phyloP scores from a whole-genome alignment of 2,113 vertebrate species.

The Takifugu bimaculatus region DNA sequence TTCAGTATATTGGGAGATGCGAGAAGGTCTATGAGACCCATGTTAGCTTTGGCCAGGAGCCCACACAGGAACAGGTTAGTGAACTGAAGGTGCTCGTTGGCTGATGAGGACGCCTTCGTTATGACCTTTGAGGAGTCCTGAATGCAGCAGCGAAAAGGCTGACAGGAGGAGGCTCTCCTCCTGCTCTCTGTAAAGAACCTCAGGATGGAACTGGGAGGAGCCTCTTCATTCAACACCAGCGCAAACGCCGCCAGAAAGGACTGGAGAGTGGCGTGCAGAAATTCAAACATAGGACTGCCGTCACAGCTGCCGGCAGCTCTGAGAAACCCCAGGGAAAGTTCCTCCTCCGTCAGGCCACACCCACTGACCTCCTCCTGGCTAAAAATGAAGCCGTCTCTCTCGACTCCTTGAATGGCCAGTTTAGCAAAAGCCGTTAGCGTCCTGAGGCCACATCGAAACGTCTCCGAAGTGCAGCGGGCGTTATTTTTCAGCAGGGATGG shows the following conservation, averaged over 20 bases:
- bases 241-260: constrained; percentile 87
- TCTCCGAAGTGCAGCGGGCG: constrained; percentile 76
- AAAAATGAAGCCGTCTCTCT: constrained; percentile 79
- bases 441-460: constrained; percentile 69
- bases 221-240: constrained; percentile 77
- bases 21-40: constrained; percentile 77
- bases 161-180: constrained; percentile 37
- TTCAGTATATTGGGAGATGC: constrained; percentile 65
- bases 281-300: constrained; percentile 75
- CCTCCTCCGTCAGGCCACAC: constrained; percentile 74
- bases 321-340: constrained; percentile 85
- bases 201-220: constrained; percentile 69
- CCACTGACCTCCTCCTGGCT: constrained; percentile 73
- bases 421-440: constrained; percentile 77
- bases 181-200: constrained; percentile 81
- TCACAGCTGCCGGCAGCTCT: constrained; percentile 65
- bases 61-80: constrained; percentile 91
- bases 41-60: constrained; percentile 80
- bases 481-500: constrained; percentile 74
- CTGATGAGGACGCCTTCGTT: constrained; percentile 75
- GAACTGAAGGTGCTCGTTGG: constrained; percentile 88
- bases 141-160: constrained; percentile 58
- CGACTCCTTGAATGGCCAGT: constrained; percentile 78
- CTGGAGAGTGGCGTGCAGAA: constrained; percentile 88
- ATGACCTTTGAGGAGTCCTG: constrained; percentile 21